Evolutionary conservation across 2,113 vertebrate species (phyloP), one percentile per base, ranked within the genome.

Genomic region (Xenopus laevis): DNA sequence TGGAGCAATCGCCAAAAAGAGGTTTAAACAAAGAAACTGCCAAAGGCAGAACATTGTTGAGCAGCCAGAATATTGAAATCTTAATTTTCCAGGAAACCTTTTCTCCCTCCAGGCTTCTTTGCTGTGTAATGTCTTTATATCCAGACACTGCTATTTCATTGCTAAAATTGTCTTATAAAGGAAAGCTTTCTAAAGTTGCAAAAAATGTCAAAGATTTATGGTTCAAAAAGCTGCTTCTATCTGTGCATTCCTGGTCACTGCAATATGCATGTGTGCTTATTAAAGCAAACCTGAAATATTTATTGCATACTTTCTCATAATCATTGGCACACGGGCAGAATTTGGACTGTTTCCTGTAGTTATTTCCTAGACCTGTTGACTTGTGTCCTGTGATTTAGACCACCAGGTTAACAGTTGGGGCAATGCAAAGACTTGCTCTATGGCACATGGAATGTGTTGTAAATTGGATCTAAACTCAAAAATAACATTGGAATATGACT

Each of bases 1-100:
- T 68, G 58, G 58, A 75, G 60, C 50, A 62, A 58, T 65, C 73
- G 58, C 60, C 66, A 69, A 4, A 62, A 40, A n/a, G 65, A 69
- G 73, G 65, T 75, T 75, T 69, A 68, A 69, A 75, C 73, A 69
- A 75, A 69, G 50, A 53, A 53, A 21, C 65, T 69, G 73, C 73
- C 73, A 75, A 75, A 74, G 72, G 65, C 72, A 74, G 45, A 74
- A 67, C 66, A 75, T 63, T 68, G 73, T 62, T 18, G 65, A 62
- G 21, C 58, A 69, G 73, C 73, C 73, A 75, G 58, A 69, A 69
- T 20, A 47, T 58, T 75, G 65, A 75, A 75, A 75, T 62, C 73
- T 33, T 46, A 75, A 75, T 75, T 75, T 75, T 75, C 73, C 65
- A 75, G 73, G 65, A 68, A 63, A 21, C 57, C 17, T 60, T 74